phyloP scores from a whole-genome alignment of 1,140 invertebrate genomes.

The Aphidius gifuensis region DNA sequence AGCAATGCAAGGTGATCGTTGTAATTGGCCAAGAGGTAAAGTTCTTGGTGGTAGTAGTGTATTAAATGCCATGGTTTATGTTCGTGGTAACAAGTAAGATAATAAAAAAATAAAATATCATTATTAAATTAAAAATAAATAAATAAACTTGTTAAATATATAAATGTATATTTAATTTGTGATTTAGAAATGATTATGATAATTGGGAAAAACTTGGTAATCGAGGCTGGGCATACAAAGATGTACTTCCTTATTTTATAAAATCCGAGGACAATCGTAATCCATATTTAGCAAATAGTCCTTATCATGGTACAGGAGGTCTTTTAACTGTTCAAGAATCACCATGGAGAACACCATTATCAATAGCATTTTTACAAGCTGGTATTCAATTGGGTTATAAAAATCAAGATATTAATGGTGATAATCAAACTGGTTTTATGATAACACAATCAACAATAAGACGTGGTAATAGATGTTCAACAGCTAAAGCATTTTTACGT shows the following conservation, averaged over 20 bases:
- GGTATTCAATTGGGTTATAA: conserved; percentile 77
- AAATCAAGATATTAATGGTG: conserved; percentile 78
- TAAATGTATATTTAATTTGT: background rate
- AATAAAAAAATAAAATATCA: background rate
- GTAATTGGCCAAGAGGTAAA: conserved; percentile 84
- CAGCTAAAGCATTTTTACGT: conserved; percentile 82
- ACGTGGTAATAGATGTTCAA: conserved; percentile 82
- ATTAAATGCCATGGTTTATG: conserved; percentile 94
- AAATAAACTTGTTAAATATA: too few relatives aligned
- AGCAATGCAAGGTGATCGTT: conserved; percentile 78
- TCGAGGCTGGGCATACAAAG: conserved; percentile 83
- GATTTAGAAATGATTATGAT: conserved; percentile 77
- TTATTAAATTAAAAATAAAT: too few relatives aligned
- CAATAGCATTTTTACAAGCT: conserved; percentile 77
- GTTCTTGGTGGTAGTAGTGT: conserved; percentile 92
- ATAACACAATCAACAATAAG: conserved; percentile 80
- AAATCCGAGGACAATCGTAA: conserved; percentile 87
- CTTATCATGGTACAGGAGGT: conserved; percentile 75
- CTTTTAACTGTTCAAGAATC: conserved; percentile 82
- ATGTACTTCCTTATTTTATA: conserved; percentile 83
- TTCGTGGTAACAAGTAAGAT: conserved; percentile 75
- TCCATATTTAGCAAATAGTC: conserved; percentile 69
- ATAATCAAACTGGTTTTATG: conserved; percentile 81
- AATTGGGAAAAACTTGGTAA: conserved; percentile 85
- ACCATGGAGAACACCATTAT: conserved; percentile 75